phyloP scores from a whole-genome alignment of 1,140 invertebrate genomes.

The Temnothorax longispinosus region DNA sequence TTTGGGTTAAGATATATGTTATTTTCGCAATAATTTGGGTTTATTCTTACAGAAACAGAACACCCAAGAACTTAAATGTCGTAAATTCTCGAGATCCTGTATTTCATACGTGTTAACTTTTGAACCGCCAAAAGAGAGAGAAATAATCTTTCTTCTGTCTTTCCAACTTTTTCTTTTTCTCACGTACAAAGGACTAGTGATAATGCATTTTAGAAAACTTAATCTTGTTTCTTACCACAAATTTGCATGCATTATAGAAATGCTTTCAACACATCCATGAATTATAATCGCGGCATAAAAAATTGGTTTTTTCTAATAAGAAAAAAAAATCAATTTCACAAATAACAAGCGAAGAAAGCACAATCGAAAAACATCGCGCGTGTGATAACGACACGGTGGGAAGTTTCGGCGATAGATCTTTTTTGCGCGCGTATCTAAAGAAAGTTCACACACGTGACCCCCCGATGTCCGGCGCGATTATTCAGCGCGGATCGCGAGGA shows the following conservation, averaged over 20 bases:
- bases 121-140: not conserved
- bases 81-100: not conserved
- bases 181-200: not conserved
- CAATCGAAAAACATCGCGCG: not conserved
- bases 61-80: not conserved
- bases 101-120: not conserved
- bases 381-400: not conserved
- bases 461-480: slow-evolving; percentile 23
- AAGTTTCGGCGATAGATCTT: slow-evolving; percentile 39
- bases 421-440: not conserved
- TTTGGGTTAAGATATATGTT: not conserved
- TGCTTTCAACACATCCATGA: not conserved
- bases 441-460: slow-evolving; percentile 8
- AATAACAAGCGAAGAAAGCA: not conserved
- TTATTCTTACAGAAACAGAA: not conserved
- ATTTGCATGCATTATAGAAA: slow-evolving; percentile 14
- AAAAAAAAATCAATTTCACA: not conserved
- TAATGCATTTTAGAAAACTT: not conserved
- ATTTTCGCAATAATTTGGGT: not conserved
- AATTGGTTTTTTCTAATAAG: not conserved
- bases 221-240: not conserved
- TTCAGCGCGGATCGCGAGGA: slow-evolving; percentile 3
- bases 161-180: slow-evolving; percentile 2
- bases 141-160: not conserved
- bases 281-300: not conserved